Percentiles rank a stretch among this genome's conserved stretches.
phyloP scores from a whole-genome alignment of 2,888 invertebrate species.

The Serrognathus titanus region DNA sequence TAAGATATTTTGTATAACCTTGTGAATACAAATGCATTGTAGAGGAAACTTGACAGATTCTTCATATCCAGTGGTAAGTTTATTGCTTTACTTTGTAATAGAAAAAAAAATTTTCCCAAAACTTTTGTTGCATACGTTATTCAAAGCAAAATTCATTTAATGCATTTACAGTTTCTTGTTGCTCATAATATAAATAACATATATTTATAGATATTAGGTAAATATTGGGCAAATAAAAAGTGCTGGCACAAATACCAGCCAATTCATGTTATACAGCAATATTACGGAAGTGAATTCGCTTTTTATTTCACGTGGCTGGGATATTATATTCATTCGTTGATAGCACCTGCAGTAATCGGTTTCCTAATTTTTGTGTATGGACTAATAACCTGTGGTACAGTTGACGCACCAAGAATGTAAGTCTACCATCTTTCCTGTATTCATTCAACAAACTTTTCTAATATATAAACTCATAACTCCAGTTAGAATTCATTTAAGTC shows the following conservation, averaged over 20 bases:
- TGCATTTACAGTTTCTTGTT: neutral
- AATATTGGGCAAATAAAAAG: slow-evolving; percentile 56
- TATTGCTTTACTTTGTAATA: no score
- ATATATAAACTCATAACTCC: no score
- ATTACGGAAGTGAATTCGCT: slow-evolving; percentile 55
- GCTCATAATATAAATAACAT: neutral
- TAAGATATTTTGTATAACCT: no score
- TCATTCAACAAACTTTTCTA: neutral
- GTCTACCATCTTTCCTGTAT: neutral
- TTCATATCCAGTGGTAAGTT: no score
- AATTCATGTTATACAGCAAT: slow-evolving; percentile 55
- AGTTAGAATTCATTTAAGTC: no score
- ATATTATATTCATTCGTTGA: slow-evolving; percentile 53
- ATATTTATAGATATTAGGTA: slow-evolving; percentile 45
- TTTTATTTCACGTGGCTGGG: slow-evolving; percentile 58
- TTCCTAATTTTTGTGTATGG: slow-evolving; percentile 48
- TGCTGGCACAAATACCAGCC: slow-evolving; percentile 60
- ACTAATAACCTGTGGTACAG: slow-evolving; percentile 30
- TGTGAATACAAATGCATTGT: no score
- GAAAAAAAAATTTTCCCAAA: no score
- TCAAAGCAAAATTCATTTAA: neutral
- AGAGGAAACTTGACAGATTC: no score
- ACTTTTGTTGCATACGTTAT: no score
- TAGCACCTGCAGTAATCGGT: slow-evolving; percentile 50
- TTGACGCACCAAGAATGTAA: slow-evolving; percentile 19